Evolutionary conservation across 2,888 invertebrate genomes (phyloP).

Genomic region (Heliconius charithonia): DNA sequence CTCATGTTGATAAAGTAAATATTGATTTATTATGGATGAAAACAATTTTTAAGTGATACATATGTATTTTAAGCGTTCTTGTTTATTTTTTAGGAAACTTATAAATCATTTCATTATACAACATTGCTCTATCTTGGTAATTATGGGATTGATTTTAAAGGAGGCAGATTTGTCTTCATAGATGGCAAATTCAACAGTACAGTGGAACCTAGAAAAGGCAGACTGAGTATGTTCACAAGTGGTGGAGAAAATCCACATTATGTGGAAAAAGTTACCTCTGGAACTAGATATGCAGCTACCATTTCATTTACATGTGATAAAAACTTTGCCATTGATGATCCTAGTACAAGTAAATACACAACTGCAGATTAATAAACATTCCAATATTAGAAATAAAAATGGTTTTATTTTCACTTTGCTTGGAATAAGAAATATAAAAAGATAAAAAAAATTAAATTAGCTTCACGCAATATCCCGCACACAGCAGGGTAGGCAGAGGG

Average conservation of each 20-base stretch:
- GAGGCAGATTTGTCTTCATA: slow-evolving; percentile 92
- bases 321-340: slow-evolving; percentile 86
- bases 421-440: neutral
- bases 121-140: slow-evolving; percentile 91
- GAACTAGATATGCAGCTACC: slow-evolving; percentile 91
- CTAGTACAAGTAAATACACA: slow-evolving; percentile 61
- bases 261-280: slow-evolving; percentile 90
- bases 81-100: slow-evolving; percentile 87
- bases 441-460: too few species aligned
- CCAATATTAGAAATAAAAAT: slow-evolving; percentile 18
- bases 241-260: slow-evolving; percentile 93
- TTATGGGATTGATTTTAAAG: slow-evolving; percentile 89
- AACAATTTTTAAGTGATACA: neutral
- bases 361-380: slow-evolving; percentile 36
- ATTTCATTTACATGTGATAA: slow-evolving; percentile 94
- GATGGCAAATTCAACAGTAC: slow-evolving; percentile 87
- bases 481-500: too few species aligned
- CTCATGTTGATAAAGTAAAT: slow-evolving; percentile 92
- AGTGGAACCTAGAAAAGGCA: slow-evolving; percentile 89
- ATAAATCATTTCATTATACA: slow-evolving; percentile 94
- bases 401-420: neutral
- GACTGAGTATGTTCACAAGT: slow-evolving; percentile 93
- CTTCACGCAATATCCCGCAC: too few species aligned
- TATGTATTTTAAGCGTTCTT: slow-evolving; percentile 1
- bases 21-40: neutral